phyloP scores from a whole-genome alignment of 2,888 invertebrate genomes.

The Chrysina gloriosa region DNA sequence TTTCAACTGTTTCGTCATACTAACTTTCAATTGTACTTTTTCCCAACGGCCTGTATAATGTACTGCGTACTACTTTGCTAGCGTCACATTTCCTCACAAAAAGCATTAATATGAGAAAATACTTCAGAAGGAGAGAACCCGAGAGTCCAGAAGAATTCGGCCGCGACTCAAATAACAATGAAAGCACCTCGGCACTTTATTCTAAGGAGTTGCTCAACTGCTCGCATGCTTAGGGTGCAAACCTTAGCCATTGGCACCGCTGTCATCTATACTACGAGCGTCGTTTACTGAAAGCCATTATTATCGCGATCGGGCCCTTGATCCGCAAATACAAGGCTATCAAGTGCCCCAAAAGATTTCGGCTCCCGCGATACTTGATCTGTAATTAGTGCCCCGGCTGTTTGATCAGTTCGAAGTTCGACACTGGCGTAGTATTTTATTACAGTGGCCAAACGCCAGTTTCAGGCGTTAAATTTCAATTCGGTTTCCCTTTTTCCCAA shows the following conservation, averaged over 20 bases:
- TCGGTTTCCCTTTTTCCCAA: too few relatives aligned
- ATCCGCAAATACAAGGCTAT: slow-evolving; percentile 42
- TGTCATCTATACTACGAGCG: slow-evolving; percentile 25
- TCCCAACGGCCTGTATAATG: too few relatives aligned
- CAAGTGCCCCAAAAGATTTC: slow-evolving; percentile 47
- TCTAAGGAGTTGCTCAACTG: slow-evolving; percentile 11
- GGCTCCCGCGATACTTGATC: slow-evolving; percentile 48
- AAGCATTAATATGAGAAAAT: slow-evolving; percentile 9
- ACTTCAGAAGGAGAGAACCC: slow-evolving; percentile 4
- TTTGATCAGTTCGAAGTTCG: slow-evolving; percentile 37
- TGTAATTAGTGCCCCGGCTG: slow-evolving; percentile 47
- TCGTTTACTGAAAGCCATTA: slow-evolving; percentile 33
- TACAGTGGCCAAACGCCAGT: slow-evolving; percentile 12
- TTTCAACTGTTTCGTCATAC: too few relatives aligned
- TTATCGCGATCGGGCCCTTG: slow-evolving; percentile 32
- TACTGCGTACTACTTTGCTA: too few relatives aligned
- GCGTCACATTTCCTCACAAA: slow-evolving; percentile 13
- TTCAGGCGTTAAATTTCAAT: slow-evolving; percentile 21
- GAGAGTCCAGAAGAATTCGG: slow-evolving; percentile 25
- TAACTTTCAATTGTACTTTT: too few relatives aligned
- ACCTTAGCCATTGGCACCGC: slow-evolving; percentile 24
- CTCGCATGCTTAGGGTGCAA: slow-evolving; percentile 25
- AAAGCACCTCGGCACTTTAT: slow-evolving; percentile 21
- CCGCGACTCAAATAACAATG: slow-evolving; percentile 27
- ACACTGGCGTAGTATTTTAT: slow-evolving; percentile 32